These are phyloP conservation scores for Eubucco bourcierii DNA, from an alignment of 2,113 vertebrate species.

Conservation along the genomic window DNA sequence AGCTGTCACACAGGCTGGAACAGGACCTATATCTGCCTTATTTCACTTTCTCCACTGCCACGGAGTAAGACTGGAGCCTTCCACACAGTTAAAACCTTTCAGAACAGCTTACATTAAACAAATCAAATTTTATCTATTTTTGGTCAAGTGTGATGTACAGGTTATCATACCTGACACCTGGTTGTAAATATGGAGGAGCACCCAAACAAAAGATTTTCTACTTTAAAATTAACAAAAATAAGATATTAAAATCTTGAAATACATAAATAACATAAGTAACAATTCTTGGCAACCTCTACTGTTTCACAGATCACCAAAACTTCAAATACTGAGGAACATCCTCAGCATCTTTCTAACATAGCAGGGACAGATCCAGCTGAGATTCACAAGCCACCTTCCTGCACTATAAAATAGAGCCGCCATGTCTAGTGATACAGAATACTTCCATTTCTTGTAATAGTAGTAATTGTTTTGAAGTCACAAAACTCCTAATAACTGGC, in stretches of 20 bases:
- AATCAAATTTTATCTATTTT: too few species aligned
- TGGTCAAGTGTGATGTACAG: neutral
- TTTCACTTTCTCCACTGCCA: neutral
- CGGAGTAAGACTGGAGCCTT: neutral
- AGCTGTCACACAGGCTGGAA: neutral
- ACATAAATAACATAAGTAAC: neutral
- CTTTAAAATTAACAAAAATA: neutral
- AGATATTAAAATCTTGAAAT: neutral
- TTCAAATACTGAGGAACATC: neutral
- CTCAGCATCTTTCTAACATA: neutral
- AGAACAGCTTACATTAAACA: neutral
- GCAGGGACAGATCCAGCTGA: neutral
- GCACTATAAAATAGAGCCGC: neutral
- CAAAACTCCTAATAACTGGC: neutral
- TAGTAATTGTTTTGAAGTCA: neutral
- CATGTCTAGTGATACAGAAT: neutral
- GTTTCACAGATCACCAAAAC: neutral
- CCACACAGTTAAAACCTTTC: neutral
- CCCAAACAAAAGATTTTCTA: neutral
- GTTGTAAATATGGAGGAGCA: neutral
- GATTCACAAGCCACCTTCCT: neutral
- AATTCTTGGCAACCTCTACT: neutral
- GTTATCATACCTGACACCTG: too few species aligned
- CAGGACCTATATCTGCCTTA: fast-evolving
- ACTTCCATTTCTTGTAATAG: neutral